phyloP scores from a whole-genome alignment of 2,113 vertebrate genomes.

The Atherinomorus stipes region DNA sequence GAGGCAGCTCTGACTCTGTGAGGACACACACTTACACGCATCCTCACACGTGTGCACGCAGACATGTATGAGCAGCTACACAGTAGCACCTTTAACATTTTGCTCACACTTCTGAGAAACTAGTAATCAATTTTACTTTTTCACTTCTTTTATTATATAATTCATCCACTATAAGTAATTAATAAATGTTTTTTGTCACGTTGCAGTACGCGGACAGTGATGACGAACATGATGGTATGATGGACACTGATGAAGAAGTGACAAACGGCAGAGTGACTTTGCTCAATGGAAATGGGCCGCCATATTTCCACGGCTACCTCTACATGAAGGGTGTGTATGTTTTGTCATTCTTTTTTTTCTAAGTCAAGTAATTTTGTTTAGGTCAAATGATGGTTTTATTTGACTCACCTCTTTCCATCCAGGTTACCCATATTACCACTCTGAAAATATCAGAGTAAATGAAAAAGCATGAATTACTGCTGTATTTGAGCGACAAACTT shows the following conservation, averaged over 20 bases:
- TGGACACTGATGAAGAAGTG: conserved; percentile 93
- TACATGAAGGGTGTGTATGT: conserved; percentile 91
- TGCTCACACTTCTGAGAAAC: not conserved
- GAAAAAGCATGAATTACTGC: no score
- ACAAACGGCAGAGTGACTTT: conserved; percentile 86
- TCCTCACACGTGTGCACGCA: conserved; percentile 65
- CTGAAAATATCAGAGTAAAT: no score
- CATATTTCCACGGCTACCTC: conserved; percentile 94
- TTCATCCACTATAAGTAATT: not conserved
- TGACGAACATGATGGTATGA: conserved; percentile 90
- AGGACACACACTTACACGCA: conserved; percentile 78
- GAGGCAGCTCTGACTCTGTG: conserved; percentile 92
- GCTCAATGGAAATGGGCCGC: conserved; percentile 89
- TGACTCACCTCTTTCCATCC: not conserved
- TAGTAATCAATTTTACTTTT: not conserved
- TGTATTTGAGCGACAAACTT: no score
- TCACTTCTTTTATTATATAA: not conserved
- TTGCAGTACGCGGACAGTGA: conserved; percentile 91
- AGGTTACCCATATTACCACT: no score
- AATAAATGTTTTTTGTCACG: not conserved
- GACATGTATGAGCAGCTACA: conserved; percentile 65
- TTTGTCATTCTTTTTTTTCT: not conserved
- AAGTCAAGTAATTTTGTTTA: no score
- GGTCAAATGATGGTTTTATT: no score
- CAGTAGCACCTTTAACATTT: not conserved